Evolutionary conservation across 2,797 vertebrate species (phyloP), one percentile per base, ranked within the genome.

Genomic region (Eurystomus glaucurus): DNA sequence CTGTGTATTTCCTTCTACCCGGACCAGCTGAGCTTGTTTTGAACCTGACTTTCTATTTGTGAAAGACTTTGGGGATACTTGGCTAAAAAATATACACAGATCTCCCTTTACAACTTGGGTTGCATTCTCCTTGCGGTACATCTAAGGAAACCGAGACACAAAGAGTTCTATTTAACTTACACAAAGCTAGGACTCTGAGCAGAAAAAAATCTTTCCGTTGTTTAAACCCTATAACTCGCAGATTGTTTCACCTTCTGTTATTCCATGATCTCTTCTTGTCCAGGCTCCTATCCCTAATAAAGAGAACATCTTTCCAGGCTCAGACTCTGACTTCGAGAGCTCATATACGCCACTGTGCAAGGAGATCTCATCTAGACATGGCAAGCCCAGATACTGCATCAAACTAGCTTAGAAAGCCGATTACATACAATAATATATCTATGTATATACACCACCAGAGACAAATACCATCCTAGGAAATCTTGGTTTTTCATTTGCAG

Each of bases 31-130:
- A 81, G 80, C 66, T 95, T 94, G 70, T 93, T 96, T 94, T 70
- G 85, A 96, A 72, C 58, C 10, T 61, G 71, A 28, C 39, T 88
- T 79, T 81, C 72, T 93, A 55, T 84, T 92, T 96, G 82, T 88
- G 83, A 94, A 74, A 92, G 62, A 65, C 65, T 93, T 90, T 25
- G 15, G 50, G 43, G 51, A 55, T 87, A 78, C 28, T 43, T 88
- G 48, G 55, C 39, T 90, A 26, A 70, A 94, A 95, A 58, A 51
- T 29, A 51, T 1, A 54, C n/a, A n/a, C 3, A 22, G 62, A n/a
- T 82, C 26, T 91, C 62, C 65, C 62, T 93, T 90, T 90, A 41
- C 45, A 71, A 12, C 35, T 72, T 23, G 21, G 21, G 28, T 51
- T 91, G 57, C n/a, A 21, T 65, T 95, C 33, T 41, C 54, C 54